Base-by-base conservation (phyloP, 2,888 invertebrate genomes). In the Teleogryllus oceanicus region DNA sequence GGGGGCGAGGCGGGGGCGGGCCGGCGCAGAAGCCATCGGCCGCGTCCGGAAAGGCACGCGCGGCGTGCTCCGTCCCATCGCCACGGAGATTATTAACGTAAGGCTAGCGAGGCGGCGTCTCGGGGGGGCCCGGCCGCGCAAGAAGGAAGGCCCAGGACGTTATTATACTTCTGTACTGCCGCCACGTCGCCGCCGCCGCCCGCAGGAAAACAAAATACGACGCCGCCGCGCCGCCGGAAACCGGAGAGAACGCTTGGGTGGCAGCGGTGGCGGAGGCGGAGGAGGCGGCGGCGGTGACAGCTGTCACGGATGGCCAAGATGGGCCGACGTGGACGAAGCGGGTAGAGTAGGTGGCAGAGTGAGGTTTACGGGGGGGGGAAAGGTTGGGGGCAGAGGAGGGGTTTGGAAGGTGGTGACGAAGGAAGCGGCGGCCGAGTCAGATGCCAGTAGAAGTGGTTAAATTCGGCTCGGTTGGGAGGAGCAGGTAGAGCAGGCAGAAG, bases 151-250 rank as follows among this genome's bases (percentile, higher is more conserved):
- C 62, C 62, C 12, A 8, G 62, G 62, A n/a, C 62, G 62, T 62
- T 62, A 62, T 62, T 62, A 62, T 62, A 62, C 62, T 62, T 62
- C 62, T 62, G 62, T 62, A 62, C n/a, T 18, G 62, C 62, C 13
- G 62, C 62, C 62, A 12, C 62, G 18, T 62, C 62, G n/a, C 62
- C 62, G 4, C 62, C 62, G n/a, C 62, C 62, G 62, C 62, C 62
- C 62, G 62, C 62, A 62, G 62, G 62, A 62, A 62, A 62, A 62
- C 62, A 62, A 62, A 62, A 62, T 62, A 62, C 62, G 62, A 62
- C 62, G 13, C 62, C 62, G 62, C 62, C n/a, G 62, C 62, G 62
- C 62, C 62, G n/a, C n/a, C 62, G 62, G 62, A 62, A 62, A 62
- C 62, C n/a, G n/a, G n/a, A 62, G 62, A 62, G 62, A 62, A n/a